Evolutionary conservation across 2,797 vertebrate species (phyloP), one percentile per base, ranked within the genome.

Genomic region (Arctocebus calabarensis): DNA sequence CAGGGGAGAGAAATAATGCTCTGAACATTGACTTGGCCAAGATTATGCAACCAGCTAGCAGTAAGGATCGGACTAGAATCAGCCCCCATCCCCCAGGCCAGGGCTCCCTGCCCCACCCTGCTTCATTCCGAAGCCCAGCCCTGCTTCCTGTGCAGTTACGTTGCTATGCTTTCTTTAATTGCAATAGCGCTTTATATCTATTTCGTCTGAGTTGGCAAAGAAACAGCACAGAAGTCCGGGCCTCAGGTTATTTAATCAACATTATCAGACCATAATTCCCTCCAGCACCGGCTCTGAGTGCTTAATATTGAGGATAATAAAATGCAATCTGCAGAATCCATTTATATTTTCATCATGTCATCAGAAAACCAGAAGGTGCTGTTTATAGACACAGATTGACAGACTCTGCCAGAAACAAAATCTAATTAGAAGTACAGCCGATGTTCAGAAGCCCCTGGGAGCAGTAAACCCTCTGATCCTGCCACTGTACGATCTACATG

Each of bases 271-370:
- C 84, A 88, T 9, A 48, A 88, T 95, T 92, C 74, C 92, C 45
- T 62, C 71, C 87, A 88, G 82, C 84, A 85, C 82, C 43, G 86
- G 84, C 84, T 95, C 92, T 61, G 86, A 93, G 91, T 88, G 81
- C 71, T 97, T 91, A 94, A 89, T 86, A 66, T 2, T 73, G 92
- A 96, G 62, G 92, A 92, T 93, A 97, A 97, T 97, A 95, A 97
- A 96, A 96, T 91, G 89, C 94, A 97, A 96, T 97, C 97, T 95
- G 96, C 84, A 97, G 95, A 94, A 97, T 84, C 89, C 97, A 96
- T 97, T 96, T 97, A 96, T 95, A 96, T 97, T 97, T 97, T 96
- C 92, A 90, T 87, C 75, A 19, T 94, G 95, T 97, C 96, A 97
- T 97, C 95, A 96, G 96, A 97, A 97, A 97, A 84, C 86, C 96